These are phyloP conservation scores for Apteryx owenii DNA, from an alignment of 2,113 vertebrate genomes.

Conservation along the genomic window DNA sequence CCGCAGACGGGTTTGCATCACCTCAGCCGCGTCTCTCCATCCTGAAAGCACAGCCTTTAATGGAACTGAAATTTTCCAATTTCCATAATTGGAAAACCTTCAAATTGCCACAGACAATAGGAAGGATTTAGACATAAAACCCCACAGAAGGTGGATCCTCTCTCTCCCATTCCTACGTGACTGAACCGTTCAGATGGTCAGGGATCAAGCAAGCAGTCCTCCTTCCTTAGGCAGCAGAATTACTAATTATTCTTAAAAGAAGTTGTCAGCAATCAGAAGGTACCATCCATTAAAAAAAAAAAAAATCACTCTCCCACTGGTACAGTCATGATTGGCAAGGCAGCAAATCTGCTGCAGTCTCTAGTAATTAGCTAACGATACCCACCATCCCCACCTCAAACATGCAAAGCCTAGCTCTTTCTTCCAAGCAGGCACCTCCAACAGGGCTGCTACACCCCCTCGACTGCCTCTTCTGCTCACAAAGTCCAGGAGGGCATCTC, in stretches of 20 bases:
- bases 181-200: neutral
- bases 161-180: neutral
- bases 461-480: neutral
- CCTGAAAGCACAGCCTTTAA: neutral
- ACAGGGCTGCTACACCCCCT: neutral
- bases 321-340: neutral
- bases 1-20: fast-evolving
- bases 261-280: neutral
- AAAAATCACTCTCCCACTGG: neutral
- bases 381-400: neutral
- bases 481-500: neutral
- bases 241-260: neutral
- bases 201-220: neutral
- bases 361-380: neutral
- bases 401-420: neutral
- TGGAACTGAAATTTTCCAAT: neutral
- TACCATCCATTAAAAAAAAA: neutral
- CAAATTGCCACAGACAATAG: neutral
- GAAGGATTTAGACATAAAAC: neutral
- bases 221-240: neutral
- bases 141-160: neutral
- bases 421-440: neutral
- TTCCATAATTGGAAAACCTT: neutral
- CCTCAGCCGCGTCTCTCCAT: neutral
- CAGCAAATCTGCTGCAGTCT: neutral